These are phyloP conservation scores for Polypterus bichir DNA, from an alignment of 2,113 vertebrate genomes.

Conservation along the genomic window DNA sequence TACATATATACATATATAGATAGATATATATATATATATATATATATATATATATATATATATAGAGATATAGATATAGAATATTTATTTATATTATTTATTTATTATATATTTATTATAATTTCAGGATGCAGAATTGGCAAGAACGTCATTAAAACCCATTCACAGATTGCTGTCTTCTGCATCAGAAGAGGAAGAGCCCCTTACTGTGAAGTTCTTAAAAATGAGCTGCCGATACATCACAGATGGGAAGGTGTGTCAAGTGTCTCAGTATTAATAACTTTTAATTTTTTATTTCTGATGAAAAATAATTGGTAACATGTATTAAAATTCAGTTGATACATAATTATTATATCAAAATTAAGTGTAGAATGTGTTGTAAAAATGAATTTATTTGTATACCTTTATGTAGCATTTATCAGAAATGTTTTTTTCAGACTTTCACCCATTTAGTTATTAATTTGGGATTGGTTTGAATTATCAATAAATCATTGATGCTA, in stretches of 20 bases:
- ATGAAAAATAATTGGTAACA: too few species aligned
- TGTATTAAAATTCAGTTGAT: too few species aligned
- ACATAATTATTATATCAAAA: too few species aligned
- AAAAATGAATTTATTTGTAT: too few species aligned
- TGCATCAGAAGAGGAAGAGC: slow-evolving; percentile 76
- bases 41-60: neutral
- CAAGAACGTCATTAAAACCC: slow-evolving; percentile 56
- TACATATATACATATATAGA: neutral
- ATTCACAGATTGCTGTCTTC: slow-evolving; percentile 74
- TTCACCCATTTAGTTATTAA: too few species aligned
- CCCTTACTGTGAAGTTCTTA: slow-evolving; percentile 79
- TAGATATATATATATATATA: neutral
- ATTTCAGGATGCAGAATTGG: slow-evolving; percentile 59
- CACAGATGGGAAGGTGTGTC: slow-evolving; percentile 87
- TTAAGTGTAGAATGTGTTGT: too few species aligned
- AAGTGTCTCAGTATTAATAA: too few species aligned
- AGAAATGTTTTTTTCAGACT: too few species aligned
- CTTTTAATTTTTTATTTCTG: too few species aligned
- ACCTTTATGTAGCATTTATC: too few species aligned
- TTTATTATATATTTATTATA: neutral
- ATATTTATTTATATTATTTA: neutral
- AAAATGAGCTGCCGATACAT: slow-evolving; percentile 98
- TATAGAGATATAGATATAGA: neutral
- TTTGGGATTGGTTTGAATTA: too few species aligned
- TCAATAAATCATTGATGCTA: too few species aligned